Percentiles rank a stretch among this genome's conserved stretches.
phyloP scores from a whole-genome alignment of 2,888 invertebrate genomes.

The Agrotis ipsilon region DNA sequence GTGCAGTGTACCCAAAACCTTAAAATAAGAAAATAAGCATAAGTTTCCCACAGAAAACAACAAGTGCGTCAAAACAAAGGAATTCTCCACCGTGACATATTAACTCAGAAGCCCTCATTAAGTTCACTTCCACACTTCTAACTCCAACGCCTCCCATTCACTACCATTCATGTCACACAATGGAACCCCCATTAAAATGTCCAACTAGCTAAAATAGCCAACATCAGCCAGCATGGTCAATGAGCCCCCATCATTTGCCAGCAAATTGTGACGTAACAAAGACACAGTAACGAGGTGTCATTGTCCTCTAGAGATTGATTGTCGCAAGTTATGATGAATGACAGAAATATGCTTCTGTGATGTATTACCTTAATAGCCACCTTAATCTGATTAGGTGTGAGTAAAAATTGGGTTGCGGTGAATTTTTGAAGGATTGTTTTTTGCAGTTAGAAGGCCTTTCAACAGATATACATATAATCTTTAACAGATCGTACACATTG shows the following conservation, averaged over 20 bases:
- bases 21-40: background rate
- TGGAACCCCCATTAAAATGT: slow-evolving; percentile 48
- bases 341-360: slow-evolving; percentile 63
- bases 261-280: slow-evolving; percentile 62
- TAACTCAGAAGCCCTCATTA: slow-evolving; percentile 19
- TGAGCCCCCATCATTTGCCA: slow-evolving; percentile 50
- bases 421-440: slow-evolving; percentile 34
- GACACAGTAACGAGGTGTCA: slow-evolving; percentile 69
- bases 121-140: slow-evolving; percentile 21
- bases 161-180: slow-evolving; percentile 38
- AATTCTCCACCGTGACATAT: background rate
- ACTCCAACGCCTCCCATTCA: slow-evolving; percentile 25
- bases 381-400: slow-evolving; percentile 59
- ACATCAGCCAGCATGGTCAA: slow-evolving; percentile 38
- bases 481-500: too few relatives aligned
- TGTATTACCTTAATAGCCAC: slow-evolving; percentile 50
- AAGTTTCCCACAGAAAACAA: background rate
- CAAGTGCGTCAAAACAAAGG: slow-evolving; percentile 5
- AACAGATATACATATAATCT: too few relatives aligned
- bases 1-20: background rate
- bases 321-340: slow-evolving; percentile 65
- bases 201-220: slow-evolving; percentile 43
- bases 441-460: background rate
- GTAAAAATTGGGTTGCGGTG: slow-evolving; percentile 56
- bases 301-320: slow-evolving; percentile 71